These are phyloP conservation scores for Dromas ardeola DNA, from an alignment of 2,113 vertebrate species.

Conservation along the genomic window DNA sequence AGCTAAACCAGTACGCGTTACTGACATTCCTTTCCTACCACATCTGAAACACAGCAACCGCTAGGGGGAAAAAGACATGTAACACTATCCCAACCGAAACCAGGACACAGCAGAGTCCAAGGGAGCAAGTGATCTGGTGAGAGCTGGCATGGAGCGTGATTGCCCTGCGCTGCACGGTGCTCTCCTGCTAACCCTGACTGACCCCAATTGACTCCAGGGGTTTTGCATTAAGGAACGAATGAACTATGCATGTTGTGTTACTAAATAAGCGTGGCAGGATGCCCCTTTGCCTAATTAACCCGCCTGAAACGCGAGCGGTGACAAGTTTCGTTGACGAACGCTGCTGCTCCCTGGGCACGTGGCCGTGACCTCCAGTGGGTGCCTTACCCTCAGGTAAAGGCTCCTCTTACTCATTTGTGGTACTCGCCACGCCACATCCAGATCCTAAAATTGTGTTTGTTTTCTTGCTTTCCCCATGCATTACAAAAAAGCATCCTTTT, in stretches of 20 bases:
- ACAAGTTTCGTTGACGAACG: not conserved
- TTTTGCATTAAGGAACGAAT: constrained; percentile 10
- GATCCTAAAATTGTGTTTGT: not conserved
- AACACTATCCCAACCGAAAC: not conserved
- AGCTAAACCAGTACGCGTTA: not conserved
- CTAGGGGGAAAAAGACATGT: not conserved
- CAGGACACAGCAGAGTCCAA: not conserved
- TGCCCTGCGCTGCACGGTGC: not conserved
- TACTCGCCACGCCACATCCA: accelerated
- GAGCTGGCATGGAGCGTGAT: not conserved
- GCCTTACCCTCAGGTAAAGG: not conserved
- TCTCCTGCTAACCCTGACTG: not conserved
- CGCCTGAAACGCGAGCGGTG: not conserved
- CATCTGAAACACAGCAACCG: not conserved
- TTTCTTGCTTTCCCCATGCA: not conserved
- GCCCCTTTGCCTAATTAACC: constrained; percentile 47
- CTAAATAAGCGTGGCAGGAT: constrained; percentile 26
- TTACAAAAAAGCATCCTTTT: not conserved
- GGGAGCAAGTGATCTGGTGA: not conserved
- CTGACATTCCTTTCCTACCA: not conserved
- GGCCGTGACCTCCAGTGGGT: not conserved
- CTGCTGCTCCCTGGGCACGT: not conserved
- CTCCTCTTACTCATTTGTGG: not conserved
- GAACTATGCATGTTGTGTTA: constrained; percentile 23
- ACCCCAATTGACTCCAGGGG: not conserved